These are phyloP conservation scores for Trichomalopsis sarcophagae DNA, from an alignment of 1,140 invertebrate genomes.

Conservation along the genomic window DNA sequence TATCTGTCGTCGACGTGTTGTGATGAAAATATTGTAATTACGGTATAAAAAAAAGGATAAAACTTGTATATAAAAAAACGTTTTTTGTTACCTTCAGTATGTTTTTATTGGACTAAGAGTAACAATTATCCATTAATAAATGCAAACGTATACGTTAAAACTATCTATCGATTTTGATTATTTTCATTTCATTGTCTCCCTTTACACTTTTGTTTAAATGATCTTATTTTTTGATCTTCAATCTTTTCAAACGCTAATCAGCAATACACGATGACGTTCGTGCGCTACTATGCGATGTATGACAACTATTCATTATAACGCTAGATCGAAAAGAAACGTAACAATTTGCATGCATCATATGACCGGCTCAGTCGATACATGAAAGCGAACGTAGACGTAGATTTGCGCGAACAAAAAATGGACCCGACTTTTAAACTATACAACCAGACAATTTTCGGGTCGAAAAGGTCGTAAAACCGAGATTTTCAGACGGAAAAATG, in stretches of 20 bases:
- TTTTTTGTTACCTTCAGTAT: constrained; percentile 32
- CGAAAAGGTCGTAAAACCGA: constrained; percentile 2
- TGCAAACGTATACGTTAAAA: constrained; percentile 36
- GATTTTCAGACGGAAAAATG: constrained; percentile 16
- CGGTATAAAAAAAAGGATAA: constrained; percentile 26
- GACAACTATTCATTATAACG: neutral
- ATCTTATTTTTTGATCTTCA: neutral
- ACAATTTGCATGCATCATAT: neutral
- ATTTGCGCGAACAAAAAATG: neutral
- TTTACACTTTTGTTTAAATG: neutral
- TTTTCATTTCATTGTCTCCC: constrained; percentile 6
- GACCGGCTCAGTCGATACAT: neutral
- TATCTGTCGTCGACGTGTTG: constrained; percentile 30
- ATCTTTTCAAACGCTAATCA: neutral
- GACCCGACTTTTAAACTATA: constrained; percentile 3
- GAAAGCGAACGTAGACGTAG: neutral
- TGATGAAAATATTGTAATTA: constrained; percentile 38
- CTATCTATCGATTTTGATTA: constrained; percentile 12
- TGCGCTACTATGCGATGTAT: neutral
- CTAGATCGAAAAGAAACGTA: neutral
- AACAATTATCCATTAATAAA: constrained; percentile 30
- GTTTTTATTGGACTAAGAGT: constrained; percentile 32
- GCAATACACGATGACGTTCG: neutral
- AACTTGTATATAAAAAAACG: constrained; percentile 34
- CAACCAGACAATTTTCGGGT: neutral